Percentiles rank a stretch among this genome's conserved stretches.
Conservation (phyloP, 2,888 invertebrate species). For the Alsophila aescularia region DNA sequence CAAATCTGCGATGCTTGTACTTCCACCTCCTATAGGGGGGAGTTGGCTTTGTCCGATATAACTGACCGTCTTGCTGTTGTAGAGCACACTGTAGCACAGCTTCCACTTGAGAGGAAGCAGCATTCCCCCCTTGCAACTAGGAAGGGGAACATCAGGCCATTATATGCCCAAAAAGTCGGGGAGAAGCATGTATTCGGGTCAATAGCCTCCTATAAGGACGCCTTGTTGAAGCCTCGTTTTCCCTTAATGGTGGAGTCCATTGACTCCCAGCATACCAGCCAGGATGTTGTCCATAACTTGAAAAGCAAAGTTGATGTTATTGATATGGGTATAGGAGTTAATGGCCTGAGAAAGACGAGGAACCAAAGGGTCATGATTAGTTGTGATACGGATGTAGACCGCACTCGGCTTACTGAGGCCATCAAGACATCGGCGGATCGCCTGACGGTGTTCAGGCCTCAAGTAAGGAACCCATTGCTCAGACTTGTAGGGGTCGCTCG, state of each 20-base stretch:
- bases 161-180: no score
- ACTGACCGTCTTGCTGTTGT: no score
- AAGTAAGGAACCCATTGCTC: not conserved
- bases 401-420: not conserved
- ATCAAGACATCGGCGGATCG: not conserved
- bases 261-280: not conserved
- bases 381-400: not conserved
- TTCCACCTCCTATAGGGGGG: no score
- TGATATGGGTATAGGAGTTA: not conserved
- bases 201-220: no score
- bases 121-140: no score
- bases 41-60: no score
- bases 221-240: no score
- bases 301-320: not conserved
- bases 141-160: no score
- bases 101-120: no score
- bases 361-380: not conserved
- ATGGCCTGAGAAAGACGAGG: not conserved
- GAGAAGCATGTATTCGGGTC: no score
- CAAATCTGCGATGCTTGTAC: no score
- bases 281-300: not conserved
- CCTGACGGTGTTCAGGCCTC: not conserved
- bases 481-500: not conserved
- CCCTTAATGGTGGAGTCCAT: not conserved
- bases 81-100: no score